These are phyloP conservation scores for Blastomussa wellsi DNA, from an alignment of 92 coral and sea anemone genomes.

Conservation along the genomic window DNA sequence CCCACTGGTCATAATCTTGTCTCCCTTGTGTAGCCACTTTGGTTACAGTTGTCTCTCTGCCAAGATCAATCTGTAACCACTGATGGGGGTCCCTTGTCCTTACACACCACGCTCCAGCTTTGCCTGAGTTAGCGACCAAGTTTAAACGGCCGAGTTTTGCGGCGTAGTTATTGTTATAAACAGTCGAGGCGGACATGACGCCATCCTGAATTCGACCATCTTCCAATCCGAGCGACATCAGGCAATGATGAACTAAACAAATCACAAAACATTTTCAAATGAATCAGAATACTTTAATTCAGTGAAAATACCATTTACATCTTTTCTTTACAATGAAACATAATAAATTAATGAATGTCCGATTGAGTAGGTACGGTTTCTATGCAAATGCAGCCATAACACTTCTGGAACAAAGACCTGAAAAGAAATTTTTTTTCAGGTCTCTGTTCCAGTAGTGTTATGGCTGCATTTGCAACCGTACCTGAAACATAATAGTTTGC, in stretches of 20 bases:
- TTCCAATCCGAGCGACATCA: background rate
- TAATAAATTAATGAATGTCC: too few relatives aligned
- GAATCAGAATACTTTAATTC: background rate
- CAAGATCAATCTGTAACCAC: conserved; percentile 4
- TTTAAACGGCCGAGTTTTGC: conserved; percentile 1
- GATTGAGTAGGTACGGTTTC: too few relatives aligned
- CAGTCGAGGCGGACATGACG: background rate
- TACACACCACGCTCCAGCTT: background rate
- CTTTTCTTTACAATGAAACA: background rate
- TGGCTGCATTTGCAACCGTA: too few relatives aligned
- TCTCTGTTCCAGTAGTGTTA: too few relatives aligned
- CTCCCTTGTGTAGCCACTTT: background rate
- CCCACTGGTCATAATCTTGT: background rate
- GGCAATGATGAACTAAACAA: background rate
- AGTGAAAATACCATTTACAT: background rate
- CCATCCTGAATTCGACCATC: conserved; percentile 4
- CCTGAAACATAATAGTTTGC: too few relatives aligned
- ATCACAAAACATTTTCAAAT: background rate
- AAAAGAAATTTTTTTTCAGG: too few relatives aligned
- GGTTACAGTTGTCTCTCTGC: background rate
- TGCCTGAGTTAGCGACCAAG: background rate
- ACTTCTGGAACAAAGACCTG: too few relatives aligned
- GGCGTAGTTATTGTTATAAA: background rate
- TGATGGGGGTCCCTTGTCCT: background rate
- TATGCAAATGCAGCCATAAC: too few relatives aligned